phyloP scores from a whole-genome alignment of 92 coral and sea anemone genomes.

The Heteractis magnifica region DNA sequence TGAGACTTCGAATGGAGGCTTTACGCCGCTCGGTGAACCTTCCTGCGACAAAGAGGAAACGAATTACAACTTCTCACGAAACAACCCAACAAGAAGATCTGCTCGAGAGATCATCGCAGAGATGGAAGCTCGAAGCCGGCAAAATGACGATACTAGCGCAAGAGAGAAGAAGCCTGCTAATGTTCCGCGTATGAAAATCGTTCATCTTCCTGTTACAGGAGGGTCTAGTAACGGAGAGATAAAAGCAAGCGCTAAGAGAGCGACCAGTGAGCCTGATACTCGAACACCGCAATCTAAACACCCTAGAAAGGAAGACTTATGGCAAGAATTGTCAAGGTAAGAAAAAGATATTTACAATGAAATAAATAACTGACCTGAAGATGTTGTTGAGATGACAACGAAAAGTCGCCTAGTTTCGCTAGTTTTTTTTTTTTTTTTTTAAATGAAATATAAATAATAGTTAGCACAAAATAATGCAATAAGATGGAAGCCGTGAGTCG shows the following conservation, averaged over 20 bases:
- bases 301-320: slow-evolving; percentile 36
- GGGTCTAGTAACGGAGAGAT: neutral
- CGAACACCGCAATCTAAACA: slow-evolving; percentile 44
- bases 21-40: neutral
- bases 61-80: slow-evolving; percentile 24
- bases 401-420: no score
- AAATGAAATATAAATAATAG: no score
- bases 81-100: slow-evolving; percentile 47
- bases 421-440: no score
- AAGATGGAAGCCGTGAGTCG: no score
- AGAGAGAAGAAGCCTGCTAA: neutral
- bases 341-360: slow-evolving; percentile 10
- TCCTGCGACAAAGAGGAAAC: neutral
- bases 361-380: no score
- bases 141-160: neutral
- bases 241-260: slow-evolving; percentile 9
- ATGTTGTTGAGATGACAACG: no score
- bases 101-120: slow-evolving; percentile 64
- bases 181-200: neutral
- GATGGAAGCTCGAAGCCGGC: slow-evolving; percentile 55
- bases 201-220: neutral
- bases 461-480: no score
- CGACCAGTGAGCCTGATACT: slow-evolving; percentile 20
- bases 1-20: slow-evolving; percentile 14
- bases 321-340: slow-evolving; percentile 49